These are phyloP conservation scores for Pyrocephalus nanus DNA, from an alignment of 2,797 vertebrate genomes.

Conservation along the genomic window DNA sequence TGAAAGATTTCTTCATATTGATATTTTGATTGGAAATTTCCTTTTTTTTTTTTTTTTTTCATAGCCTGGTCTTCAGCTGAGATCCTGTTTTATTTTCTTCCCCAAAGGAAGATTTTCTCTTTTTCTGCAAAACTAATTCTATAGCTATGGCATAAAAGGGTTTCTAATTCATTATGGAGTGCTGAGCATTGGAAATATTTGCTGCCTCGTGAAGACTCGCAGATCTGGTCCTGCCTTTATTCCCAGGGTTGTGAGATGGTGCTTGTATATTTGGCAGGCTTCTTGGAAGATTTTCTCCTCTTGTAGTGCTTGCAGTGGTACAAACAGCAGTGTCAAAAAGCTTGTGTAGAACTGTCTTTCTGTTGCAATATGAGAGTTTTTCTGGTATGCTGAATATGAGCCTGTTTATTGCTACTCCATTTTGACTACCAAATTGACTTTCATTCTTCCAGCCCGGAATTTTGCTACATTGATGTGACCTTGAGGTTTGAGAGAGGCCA, in stretches of 20 bases:
- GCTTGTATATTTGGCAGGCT: neutral
- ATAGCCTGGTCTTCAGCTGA: neutral
- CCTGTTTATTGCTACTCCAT: neutral
- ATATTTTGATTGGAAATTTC: neutral
- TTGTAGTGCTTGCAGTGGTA: neutral
- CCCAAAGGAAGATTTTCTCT: neutral
- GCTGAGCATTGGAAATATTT: neutral
- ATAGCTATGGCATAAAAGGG: neutral
- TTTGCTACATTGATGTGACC: neutral
- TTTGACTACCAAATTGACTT: neutral
- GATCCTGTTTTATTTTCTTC: neutral
- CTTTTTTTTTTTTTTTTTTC: neutral
- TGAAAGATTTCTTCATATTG: neutral
- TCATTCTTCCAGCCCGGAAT: neutral
- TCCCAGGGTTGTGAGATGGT: neutral
- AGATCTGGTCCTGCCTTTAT: neutral
- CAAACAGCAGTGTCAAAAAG: neutral
- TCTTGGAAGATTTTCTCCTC: neutral
- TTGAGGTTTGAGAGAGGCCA: neutral
- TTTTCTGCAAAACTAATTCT: neutral
- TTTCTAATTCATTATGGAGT: neutral
- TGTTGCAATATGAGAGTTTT: neutral
- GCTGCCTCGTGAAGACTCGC: neutral
- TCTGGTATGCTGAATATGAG: neutral
- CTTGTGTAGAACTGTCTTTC: neutral